A percentile compares a stretch with the other conserved stretches of the same genome.
Evolutionary conservation across 2,797 vertebrate species (phyloP).

Genomic region (Amblyopsis hoosieri): DNA sequence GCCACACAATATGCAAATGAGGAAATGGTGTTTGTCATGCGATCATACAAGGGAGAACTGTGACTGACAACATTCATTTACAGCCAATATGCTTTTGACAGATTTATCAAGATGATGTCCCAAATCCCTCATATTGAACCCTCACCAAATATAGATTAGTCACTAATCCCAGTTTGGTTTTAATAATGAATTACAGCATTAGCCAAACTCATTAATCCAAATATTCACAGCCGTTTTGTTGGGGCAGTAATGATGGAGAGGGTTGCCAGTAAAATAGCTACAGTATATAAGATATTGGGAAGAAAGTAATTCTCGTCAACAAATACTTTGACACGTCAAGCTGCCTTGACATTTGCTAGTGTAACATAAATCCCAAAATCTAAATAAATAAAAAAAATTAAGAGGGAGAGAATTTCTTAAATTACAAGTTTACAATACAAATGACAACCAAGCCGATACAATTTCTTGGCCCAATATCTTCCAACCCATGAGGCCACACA

Average conservation of each 20-base stretch:
- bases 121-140: slow-evolving; percentile 43
- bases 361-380: slow-evolving; percentile 5
- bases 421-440: background rate
- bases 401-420: background rate
- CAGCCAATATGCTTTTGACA: slow-evolving; percentile 49
- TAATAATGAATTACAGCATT: slow-evolving; percentile 26
- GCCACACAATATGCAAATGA: slow-evolving; percentile 43
- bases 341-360: slow-evolving; percentile 10
- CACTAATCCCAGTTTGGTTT: slow-evolving; percentile 49
- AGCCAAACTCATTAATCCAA: slow-evolving; percentile 12
- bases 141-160: slow-evolving; percentile 37
- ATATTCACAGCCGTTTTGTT: slow-evolving; percentile 13
- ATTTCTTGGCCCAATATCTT: background rate
- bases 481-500: background rate
- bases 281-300: background rate
- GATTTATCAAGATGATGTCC: slow-evolving; percentile 41
- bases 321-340: background rate
- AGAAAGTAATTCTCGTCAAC: too few species aligned
- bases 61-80: slow-evolving; percentile 43
- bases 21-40: slow-evolving; percentile 36
- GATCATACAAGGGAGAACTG: slow-evolving; percentile 48
- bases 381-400: background rate
- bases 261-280: background rate
- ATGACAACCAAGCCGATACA: background rate
- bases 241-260: background rate